Base-by-base conservation (phyloP, 2,888 invertebrate genomes). In the Tryphoninae sp. region DNA sequence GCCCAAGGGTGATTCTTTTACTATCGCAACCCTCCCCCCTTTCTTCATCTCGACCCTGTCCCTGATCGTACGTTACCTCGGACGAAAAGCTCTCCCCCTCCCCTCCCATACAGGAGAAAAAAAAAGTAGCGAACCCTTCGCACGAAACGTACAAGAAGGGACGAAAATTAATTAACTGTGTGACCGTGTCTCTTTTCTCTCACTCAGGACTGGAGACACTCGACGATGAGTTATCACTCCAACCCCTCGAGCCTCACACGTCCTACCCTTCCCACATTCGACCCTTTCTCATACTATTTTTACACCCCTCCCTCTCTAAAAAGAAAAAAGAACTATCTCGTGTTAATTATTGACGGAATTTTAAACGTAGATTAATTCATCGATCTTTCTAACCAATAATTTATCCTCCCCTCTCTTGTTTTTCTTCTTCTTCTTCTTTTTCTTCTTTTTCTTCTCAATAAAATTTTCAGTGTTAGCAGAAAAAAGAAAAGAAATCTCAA, bases 111-210 rank as follows among this genome's bases (percentile, higher is more conserved):
- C 26, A 6, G 0, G 33, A 33, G 33, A 6, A 33, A 16, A 68
- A 65, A 65, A 49, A 58, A 42, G 23, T n/a, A 22, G 4, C 13
- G 8, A 6, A 23, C 40, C 49, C 22, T 73, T 59, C 11, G 13
- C 68, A 58, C 68, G 73, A 62, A 40, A 59, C 33, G 49, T 9
- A 55, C 55, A 61, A 33, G 53, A 59, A 26, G 49, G 59, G 64
- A 42, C 71, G 23, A 72, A 76, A 72, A 80, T 72, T 76, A 80
- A 80, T 76, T 76, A 80, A 73, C 40, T 58, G 55, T 33, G 49
- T 33, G 58, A 33, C 40, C 23, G 1, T 16, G 42, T 16, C 26
- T 55, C 33, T 61, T 22, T 9, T 22, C 22, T 58, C 22, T 13
- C 45, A 13, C 13, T 45, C 45, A 13, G 11, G 45, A 45, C 33